Base-by-base conservation (phyloP, 2,888 invertebrate species). In the Agrochola lychnidis region DNA sequence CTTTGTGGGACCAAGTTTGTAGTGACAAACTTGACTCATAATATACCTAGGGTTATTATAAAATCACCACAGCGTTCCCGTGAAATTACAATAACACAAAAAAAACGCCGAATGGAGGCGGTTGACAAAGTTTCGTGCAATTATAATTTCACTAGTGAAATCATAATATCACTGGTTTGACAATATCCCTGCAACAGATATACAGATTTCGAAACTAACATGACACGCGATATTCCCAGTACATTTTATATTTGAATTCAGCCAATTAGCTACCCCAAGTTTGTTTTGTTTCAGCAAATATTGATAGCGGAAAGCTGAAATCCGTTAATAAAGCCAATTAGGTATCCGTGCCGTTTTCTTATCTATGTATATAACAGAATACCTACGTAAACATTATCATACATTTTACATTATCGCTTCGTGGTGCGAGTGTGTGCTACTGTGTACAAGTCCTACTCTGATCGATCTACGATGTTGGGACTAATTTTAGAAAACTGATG, bases 261-360 rank as follows among this genome's bases (percentile, higher is more conserved):
- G 10, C 73, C 42, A 73, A 79, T 79, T 73, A 68, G 42, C 57
- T 42, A n/a, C 36, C 36, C 56, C 59, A 4, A 57, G 22, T 42
- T 68, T 9, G 30, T 48, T 75, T 67, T 61, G 51, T 57, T 57
- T 51, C 53, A 30, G 51, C 56, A 74, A 81, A 75, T 74, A 75
- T 74, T 79, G 42, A 36, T 68, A 51, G n/a, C 5, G 14, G 45
- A 36, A 70, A 45, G 7, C 61, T 61, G 40, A 48, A 68, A 79
- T 63, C 51, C 36, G 63, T 30, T 66, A 64, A 36, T 74, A 68
- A 64, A 75, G 45, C 68, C 53, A 79, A 76, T 81, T 66, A 69
- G 25, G 36, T 45, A 40, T 5, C 53, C 22, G 22, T 59, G 22
- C 25, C n/a, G 45, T 40, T 63, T 61, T 42, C 36, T 51, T 57